A percentile compares a stretch with the other conserved stretches of the same genome.
Evolutionary conservation across 2,888 invertebrate species (phyloP).

Genomic region (Conchocele bisecta): DNA sequence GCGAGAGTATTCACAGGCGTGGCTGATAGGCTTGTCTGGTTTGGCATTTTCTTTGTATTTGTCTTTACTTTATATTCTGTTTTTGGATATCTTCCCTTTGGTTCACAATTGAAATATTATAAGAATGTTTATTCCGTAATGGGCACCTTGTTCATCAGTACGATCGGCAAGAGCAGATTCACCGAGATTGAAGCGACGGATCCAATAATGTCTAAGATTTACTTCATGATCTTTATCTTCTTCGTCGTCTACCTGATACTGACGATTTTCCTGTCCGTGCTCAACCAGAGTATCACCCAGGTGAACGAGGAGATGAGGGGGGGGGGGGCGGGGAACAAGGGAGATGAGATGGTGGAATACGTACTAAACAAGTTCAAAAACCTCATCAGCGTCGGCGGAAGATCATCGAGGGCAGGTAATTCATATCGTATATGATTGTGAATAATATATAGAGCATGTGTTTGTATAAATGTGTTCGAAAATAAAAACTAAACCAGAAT

Average conservation of each 20-base stretch:
- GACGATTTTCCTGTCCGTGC: conserved; percentile 71
- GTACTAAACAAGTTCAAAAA: conserved; percentile 54
- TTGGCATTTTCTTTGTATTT: conserved; percentile 63
- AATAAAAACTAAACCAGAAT: no score
- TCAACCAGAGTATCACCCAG: conserved; percentile 64
- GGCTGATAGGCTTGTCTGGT: conserved; percentile 64
- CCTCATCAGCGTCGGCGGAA: conserved; percentile 40
- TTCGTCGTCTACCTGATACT: conserved; percentile 68
- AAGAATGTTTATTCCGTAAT: conserved; percentile 59
- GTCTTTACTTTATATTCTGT: conserved; percentile 63
- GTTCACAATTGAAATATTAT: conserved; percentile 60
- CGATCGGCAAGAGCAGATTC: conserved; percentile 70
- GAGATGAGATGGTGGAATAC: conserved; percentile 63
- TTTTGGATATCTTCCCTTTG: conserved; percentile 67
- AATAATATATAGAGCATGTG: no score
- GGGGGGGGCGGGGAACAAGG: conserved; percentile 48
- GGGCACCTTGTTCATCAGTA: conserved; percentile 67
- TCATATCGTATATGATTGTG: no score
- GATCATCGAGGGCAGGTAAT: no score
- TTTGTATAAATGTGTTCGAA: no score
- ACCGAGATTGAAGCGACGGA: conserved; percentile 59
- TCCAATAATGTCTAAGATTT: conserved; percentile 66
- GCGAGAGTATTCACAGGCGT: conserved; percentile 62
- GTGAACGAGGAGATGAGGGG: conserved; percentile 55
- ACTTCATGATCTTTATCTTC: conserved; percentile 67